Percentiles rank a stretch among this genome's conserved stretches.
phyloP scores from a whole-genome alignment of 2,888 invertebrate genomes.

The Ectemnius cavifrons region DNA sequence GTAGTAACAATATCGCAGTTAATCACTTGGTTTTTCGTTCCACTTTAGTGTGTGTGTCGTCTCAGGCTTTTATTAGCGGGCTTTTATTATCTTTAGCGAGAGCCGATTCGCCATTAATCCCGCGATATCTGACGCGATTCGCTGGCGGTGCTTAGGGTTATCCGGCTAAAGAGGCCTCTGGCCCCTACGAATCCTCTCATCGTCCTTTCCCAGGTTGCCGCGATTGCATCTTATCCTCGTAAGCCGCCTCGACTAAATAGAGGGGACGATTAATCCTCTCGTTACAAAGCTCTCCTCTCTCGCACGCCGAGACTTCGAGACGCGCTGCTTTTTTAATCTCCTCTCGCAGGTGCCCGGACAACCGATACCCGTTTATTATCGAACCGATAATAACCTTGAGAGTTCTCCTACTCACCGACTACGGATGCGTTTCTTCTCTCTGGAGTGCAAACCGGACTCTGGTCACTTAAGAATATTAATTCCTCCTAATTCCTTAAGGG shows the following conservation, averaged over 20 bases:
- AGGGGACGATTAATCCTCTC: conserved; percentile 47
- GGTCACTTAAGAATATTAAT: too few species aligned
- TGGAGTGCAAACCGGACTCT: too few species aligned
- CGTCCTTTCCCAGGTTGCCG: conserved; percentile 30
- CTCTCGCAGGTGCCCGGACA: conserved; percentile 21
- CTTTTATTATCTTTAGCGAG: conserved; percentile 8
- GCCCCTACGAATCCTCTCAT: not conserved
- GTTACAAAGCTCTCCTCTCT: too few species aligned
- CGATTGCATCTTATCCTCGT: conserved; percentile 37
- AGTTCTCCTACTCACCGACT: conserved; percentile 10
- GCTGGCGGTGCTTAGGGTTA: not conserved
- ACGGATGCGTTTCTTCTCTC: not conserved
- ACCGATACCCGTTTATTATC: conserved; percentile 44
- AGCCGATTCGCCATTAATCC: conserved; percentile 36
- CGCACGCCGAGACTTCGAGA: too few species aligned
- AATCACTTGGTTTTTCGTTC: too few species aligned
- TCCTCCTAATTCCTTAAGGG: too few species aligned
- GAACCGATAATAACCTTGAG: conserved; percentile 23
- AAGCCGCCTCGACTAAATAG: conserved; percentile 25
- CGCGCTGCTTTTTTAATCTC: conserved; percentile 28
- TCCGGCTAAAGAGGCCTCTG: too few species aligned
- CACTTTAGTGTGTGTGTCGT: too few species aligned
- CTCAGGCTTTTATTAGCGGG: not conserved
- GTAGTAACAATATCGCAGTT: too few species aligned
- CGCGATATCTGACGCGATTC: conserved; percentile 41